A percentile compares a stretch with the other conserved stretches of the same genome.
Conservation (phyloP, 2,888 invertebrate species). For the Eutolmus rufibarbis region DNA sequence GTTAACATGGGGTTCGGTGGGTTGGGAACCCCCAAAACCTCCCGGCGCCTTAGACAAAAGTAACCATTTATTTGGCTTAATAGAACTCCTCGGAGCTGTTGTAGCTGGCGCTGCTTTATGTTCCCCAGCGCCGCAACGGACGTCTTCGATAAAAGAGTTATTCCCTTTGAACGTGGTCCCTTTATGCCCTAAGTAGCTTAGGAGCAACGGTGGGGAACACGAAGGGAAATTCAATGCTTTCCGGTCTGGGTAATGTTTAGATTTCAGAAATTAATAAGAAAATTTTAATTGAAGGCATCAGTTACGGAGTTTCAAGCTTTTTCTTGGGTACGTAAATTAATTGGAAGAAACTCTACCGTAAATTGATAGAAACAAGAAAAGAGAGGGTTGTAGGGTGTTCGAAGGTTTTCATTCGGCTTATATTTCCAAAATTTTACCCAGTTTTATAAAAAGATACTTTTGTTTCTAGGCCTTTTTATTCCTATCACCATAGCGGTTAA, state of each 20-base stretch:
- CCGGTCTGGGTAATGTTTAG: neutral
- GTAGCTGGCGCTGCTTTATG: neutral
- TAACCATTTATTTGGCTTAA: conserved; percentile 27
- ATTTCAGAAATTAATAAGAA: conserved; percentile 4
- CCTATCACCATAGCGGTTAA: neutral
- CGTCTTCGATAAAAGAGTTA: conserved; percentile 16
- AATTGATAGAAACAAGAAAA: neutral
- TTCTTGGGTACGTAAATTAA: neutral
- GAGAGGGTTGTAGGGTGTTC: neutral
- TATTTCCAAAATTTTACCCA: neutral
- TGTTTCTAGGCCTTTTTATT: neutral
- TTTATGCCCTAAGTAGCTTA: neutral
- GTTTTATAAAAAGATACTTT: neutral
- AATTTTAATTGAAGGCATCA: conserved; percentile 28
- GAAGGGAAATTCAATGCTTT: neutral
- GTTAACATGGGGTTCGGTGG: neutral
- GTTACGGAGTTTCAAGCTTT: neutral
- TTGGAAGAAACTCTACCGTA: neutral
- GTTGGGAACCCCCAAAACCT: neutral
- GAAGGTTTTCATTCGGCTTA: neutral
- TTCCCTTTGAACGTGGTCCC: neutral
- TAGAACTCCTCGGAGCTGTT: conserved; percentile 6
- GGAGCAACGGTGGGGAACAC: neutral
- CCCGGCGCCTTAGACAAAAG: neutral
- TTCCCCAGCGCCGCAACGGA: no score